Evolutionary conservation across 2,888 invertebrate species (phyloP).

Genomic region (Drosophila sordidula): DNA sequence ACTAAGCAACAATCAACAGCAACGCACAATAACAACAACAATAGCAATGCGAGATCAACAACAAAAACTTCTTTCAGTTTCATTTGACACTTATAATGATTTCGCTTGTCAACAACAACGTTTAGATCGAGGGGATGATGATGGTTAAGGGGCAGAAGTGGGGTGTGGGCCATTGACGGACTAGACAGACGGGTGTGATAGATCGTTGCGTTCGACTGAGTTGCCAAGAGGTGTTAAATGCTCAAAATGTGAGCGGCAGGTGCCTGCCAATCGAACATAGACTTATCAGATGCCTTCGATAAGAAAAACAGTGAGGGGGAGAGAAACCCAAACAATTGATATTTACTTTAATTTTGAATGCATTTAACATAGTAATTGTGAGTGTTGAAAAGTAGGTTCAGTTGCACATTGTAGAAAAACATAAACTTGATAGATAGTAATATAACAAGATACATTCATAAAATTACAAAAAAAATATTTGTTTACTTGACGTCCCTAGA

Average conservation of each 20-base stretch:
- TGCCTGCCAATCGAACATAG: constrained; percentile 30
- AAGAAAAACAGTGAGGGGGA: neutral
- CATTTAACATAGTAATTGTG: neutral
- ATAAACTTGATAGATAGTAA: no score
- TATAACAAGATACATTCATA: no score
- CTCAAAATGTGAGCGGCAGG: constrained; percentile 47
- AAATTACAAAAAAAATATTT: no score
- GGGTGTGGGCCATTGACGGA: constrained; percentile 22
- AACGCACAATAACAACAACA: constrained; percentile 12
- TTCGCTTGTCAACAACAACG: constrained; percentile 69
- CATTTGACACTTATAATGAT: constrained; percentile 78
- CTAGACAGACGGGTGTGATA: constrained; percentile 51
- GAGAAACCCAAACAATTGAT: constrained; percentile 1
- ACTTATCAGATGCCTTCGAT: constrained; percentile 22
- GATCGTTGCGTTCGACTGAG: constrained; percentile 60
- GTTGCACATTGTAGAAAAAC: no score
- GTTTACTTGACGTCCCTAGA: no score
- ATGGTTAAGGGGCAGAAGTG: constrained; percentile 6
- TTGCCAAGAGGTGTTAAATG: constrained; percentile 57
- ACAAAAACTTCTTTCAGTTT: constrained; percentile 62
- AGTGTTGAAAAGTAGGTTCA: no score
- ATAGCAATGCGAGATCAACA: constrained; percentile 32
- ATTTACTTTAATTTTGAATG: neutral
- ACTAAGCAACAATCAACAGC: constrained; percentile 6
- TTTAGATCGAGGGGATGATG: constrained; percentile 15